Percentiles rank a stretch among this genome's conserved stretches.
Evolutionary conservation across 2,888 invertebrate genomes (phyloP).

Genomic region (Hydriomena furcata): DNA sequence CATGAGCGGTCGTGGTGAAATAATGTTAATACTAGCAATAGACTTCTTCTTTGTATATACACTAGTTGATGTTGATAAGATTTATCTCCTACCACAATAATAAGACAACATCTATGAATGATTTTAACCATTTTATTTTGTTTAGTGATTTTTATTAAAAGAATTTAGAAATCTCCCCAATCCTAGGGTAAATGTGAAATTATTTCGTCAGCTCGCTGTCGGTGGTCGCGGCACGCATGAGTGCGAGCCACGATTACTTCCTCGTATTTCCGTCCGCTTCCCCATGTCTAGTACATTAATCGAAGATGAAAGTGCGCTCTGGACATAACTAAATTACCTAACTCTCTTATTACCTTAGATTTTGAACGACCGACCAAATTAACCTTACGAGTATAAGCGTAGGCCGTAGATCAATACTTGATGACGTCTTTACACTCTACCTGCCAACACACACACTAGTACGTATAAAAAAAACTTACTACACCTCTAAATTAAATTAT

Average conservation of each 20-base stretch:
- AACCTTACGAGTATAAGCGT: neutral
- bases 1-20: slow-evolving; percentile 50
- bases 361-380: neutral
- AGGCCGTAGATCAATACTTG: neutral
- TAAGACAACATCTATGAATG: too few species aligned
- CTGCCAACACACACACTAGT: too few species aligned
- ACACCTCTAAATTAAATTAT: too few species aligned
- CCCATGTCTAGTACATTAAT: slow-evolving; percentile 40
- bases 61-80: too few species aligned
- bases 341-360: slow-evolving; percentile 1
- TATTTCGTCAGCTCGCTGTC: slow-evolving; percentile 32
- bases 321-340: slow-evolving; percentile 10
- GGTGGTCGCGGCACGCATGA: slow-evolving; percentile 48
- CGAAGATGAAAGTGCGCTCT: slow-evolving; percentile 54
- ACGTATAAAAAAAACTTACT: too few species aligned
- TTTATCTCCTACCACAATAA: too few species aligned
- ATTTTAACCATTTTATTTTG: too few species aligned
- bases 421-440: neutral
- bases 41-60: too few species aligned
- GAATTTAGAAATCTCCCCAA: slow-evolving; percentile 29
- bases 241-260: slow-evolving; percentile 53
- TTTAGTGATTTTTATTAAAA: too few species aligned
- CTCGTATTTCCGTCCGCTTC: slow-evolving; percentile 59
- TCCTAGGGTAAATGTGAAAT: slow-evolving; percentile 42
- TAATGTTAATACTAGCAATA: neutral